A percentile compares a stretch with the other conserved stretches of the same genome.
Conservation (phyloP, 2,797 vertebrate species). For the Molothrus ater region DNA sequence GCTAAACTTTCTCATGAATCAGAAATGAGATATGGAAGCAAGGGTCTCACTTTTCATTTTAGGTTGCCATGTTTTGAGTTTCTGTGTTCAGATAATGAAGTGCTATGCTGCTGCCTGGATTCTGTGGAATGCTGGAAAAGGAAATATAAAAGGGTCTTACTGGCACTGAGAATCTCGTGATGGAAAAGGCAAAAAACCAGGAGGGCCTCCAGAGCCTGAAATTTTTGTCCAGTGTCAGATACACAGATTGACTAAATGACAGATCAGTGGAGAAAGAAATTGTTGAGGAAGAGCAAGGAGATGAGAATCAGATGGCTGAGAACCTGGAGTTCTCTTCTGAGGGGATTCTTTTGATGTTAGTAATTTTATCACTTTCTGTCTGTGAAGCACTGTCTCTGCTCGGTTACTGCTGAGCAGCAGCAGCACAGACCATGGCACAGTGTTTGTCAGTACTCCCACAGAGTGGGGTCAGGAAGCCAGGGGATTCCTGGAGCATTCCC, state of each 20-base stretch:
- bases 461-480: neutral
- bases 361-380: neutral
- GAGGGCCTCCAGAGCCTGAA: neutral
- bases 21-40: neutral
- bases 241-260: neutral
- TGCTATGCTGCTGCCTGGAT: neutral
- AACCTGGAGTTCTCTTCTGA: neutral
- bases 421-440: neutral
- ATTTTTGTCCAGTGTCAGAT: neutral
- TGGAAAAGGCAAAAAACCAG: neutral
- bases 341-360: neutral
- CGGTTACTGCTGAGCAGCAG: neutral
- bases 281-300: neutral
- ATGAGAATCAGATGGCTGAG: neutral
- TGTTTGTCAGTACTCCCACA: fast-evolving
- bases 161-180: neutral
- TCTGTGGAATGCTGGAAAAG: neutral
- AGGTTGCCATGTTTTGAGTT: neutral
- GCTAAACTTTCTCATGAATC: neutral
- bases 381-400: neutral
- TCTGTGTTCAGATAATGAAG: neutral
- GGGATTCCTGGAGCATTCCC: neutral
- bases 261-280: neutral
- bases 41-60: neutral
- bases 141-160: neutral